These are phyloP conservation scores for Tyto alba DNA, from an alignment of 2,113 vertebrate genomes.

Conservation along the genomic window DNA sequence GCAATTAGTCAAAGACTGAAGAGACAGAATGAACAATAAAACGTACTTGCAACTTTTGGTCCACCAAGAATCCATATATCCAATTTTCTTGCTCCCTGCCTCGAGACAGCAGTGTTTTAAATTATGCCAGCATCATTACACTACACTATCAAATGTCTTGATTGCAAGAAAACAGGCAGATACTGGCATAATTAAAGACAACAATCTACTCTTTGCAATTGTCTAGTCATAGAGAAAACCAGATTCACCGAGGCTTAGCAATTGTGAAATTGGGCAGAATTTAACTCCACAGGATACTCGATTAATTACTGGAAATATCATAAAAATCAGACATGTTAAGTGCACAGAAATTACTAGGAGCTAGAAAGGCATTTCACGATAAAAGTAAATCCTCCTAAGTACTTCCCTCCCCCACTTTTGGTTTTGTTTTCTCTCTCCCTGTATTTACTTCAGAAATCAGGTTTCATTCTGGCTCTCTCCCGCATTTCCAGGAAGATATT, in stretches of 20 bases:
- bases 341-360: background rate
- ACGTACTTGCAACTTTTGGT: background rate
- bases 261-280: background rate
- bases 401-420: background rate
- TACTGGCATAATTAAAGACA: background rate
- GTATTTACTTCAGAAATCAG: background rate
- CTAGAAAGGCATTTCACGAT: background rate
- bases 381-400: background rate
- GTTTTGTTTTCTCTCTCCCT: background rate
- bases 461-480: rapidly evolving
- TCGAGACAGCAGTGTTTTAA: background rate
- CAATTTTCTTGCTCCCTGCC: background rate
- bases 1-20: background rate
- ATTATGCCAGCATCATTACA: background rate
- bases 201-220: background rate
- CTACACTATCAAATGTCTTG: background rate
- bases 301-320: background rate
- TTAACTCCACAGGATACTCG: background rate
- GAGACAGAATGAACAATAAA: background rate
- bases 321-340: conserved; percentile 8
- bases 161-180: background rate
- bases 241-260: background rate
- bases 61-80: background rate
- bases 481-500: background rate
- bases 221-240: background rate